Conservation (phyloP, 2,113 vertebrate species). For the Psittacula cyanocephala region DNA sequence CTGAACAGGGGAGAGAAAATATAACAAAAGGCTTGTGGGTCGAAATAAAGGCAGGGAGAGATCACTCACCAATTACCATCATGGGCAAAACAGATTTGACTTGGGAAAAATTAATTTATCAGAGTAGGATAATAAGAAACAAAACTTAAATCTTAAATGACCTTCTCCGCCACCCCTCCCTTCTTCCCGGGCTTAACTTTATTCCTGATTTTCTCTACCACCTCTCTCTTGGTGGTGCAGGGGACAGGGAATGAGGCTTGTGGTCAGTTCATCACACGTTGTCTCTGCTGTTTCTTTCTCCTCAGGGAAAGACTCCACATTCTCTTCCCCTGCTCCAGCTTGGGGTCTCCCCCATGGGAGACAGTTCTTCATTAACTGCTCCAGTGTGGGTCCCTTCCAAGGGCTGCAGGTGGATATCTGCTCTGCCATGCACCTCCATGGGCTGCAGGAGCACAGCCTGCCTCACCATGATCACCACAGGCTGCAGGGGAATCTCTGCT, state of each 20-base stretch:
- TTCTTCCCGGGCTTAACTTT: neutral
- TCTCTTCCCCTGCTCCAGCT: neutral
- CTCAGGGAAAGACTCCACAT: neutral
- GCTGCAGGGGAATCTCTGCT: neutral
- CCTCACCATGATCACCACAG: neutral
- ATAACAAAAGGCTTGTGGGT: neutral
- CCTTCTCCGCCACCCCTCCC: neutral
- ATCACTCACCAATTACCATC: neutral
- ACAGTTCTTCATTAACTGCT: neutral
- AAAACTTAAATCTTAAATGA: neutral
- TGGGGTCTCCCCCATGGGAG: neutral
- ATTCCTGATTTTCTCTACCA: neutral
- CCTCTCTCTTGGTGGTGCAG: neutral
- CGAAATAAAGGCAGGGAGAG: neutral
- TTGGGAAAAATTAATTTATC: neutral
- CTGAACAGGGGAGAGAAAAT: neutral
- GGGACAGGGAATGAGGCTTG: neutral
- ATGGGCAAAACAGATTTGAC: neutral
- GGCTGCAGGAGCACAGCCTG: neutral
- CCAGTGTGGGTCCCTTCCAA: neutral
- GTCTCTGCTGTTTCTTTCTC: neutral
- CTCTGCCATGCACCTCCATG: neutral
- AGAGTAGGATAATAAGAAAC: neutral
- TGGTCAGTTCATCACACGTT: neutral
- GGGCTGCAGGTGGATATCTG: neutral